These are phyloP conservation scores for Tetragnatha versicolor DNA, from an alignment of 1,140 invertebrate genomes.

Conservation along the genomic window DNA sequence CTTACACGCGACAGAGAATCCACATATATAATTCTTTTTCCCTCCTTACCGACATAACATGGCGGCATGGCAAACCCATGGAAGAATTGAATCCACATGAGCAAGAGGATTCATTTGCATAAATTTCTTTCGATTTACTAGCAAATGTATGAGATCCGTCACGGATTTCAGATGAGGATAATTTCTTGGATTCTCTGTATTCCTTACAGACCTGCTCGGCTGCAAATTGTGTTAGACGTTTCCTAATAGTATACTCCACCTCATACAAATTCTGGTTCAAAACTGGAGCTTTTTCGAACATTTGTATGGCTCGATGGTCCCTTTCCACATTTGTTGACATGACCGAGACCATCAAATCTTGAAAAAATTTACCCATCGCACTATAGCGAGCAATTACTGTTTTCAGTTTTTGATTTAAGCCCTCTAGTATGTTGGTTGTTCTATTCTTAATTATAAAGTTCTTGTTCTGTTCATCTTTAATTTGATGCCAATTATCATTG, in stretches of 20 bases:
- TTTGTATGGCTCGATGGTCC: background rate
- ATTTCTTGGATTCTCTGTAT: background rate
- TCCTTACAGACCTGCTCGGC: background rate
- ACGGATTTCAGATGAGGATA: background rate
- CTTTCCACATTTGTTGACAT: conserved; percentile 13
- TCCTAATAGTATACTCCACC: background rate
- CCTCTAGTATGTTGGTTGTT: background rate
- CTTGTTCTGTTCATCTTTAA: background rate
- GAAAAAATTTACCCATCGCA: background rate
- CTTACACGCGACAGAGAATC: background rate
- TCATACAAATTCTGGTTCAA: background rate
- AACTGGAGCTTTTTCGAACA: background rate
- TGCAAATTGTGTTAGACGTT: background rate
- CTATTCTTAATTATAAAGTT: background rate
- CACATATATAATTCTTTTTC: background rate
- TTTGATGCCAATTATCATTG: background rate
- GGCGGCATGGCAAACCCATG: background rate
- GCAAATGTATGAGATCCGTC: no score
- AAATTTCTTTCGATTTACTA: no score
- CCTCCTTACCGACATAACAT: background rate
- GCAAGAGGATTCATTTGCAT: no score
- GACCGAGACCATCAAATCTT: background rate
- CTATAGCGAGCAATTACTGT: background rate
- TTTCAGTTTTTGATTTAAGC: conserved; percentile 8
- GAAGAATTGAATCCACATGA: background rate